Base-by-base conservation (phyloP, 1,140 invertebrate genomes). In the Eubasilissa regina region DNA sequence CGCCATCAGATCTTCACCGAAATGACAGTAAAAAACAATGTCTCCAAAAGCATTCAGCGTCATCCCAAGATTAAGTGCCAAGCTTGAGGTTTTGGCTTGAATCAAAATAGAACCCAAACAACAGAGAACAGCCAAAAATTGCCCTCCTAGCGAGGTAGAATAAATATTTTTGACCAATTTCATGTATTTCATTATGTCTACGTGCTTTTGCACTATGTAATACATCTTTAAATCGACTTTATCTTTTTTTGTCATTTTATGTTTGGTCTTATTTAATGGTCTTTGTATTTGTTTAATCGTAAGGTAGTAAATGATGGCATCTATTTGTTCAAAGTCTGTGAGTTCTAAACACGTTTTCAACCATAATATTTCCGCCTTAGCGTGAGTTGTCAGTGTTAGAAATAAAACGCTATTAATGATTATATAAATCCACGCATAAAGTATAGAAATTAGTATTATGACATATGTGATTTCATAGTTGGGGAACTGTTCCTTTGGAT, bases 1-100 rank as follows among this genome's bases (percentile, higher is more conserved):
- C 1, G 17, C 15, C 21, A 60, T 43, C 48, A 80, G 44, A n/a
- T 35, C 58, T 45, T 80, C 73, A 35, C 73, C 79, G 15, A 76
- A 80, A 43, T 80, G 73, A 19, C 79, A 80, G 53, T 80, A 80
- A 51, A 80, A 76, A 3, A 80, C 55, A 11, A 76, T 25, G 13
- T 76, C 79, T 3, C 79, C 73, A 48, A 80, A 62, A 11, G 79
- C 73, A 53, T 80, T 76, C 51, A 80, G 12, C 10, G 43, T 47
- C 25, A 75, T 44, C 13, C 53, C 15, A n/a, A 13, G 15, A 13
- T 56, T 80, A n/a, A 80, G 51, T 13, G 64, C 13, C 19, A 76
- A 25, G 35, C 17, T 64, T 3, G 79, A 76, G 13, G 19, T n/a
- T 12, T 25, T 9, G 12, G 44, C 79, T 53, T 74, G 70, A n/a